Conservation (phyloP, 2,113 vertebrate genomes). For the Bos taurus region DNA sequence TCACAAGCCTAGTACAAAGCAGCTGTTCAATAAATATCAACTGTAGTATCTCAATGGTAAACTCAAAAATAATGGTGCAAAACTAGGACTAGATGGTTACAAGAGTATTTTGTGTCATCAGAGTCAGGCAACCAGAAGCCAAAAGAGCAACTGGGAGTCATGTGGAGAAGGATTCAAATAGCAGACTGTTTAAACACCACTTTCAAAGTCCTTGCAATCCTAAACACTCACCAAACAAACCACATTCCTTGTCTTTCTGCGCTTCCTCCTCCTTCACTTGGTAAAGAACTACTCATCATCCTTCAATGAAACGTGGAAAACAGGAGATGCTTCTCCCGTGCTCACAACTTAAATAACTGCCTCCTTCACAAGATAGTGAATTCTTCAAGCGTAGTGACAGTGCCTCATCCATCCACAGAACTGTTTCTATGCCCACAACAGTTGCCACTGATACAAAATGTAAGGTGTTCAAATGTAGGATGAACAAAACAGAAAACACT, state of each 20-base stretch:
- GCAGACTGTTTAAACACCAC: not conserved
- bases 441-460: not conserved
- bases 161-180: not conserved
- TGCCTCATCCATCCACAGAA: not conserved
- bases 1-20: not conserved
- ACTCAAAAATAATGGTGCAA: not conserved
- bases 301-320: not conserved
- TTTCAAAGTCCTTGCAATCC: not conserved
- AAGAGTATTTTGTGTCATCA: not conserved
- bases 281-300: not conserved
- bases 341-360: not conserved
- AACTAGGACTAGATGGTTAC: not conserved
- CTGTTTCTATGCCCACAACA: not conserved
- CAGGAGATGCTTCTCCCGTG: not conserved
- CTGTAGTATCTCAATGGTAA: not conserved
- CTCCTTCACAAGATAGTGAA: not conserved
- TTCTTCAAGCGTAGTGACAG: not conserved
- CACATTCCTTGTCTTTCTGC: not conserved
- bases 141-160: not conserved
- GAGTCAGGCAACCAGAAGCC: not conserved
- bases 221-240: not conserved
- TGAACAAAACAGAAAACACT: not conserved
- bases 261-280: not conserved
- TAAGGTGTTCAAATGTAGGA: not conserved
- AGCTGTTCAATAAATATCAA: constrained; percentile 10